Evolutionary conservation across 2,113 vertebrate species (phyloP).

Genomic region (Rynchops niger): DNA sequence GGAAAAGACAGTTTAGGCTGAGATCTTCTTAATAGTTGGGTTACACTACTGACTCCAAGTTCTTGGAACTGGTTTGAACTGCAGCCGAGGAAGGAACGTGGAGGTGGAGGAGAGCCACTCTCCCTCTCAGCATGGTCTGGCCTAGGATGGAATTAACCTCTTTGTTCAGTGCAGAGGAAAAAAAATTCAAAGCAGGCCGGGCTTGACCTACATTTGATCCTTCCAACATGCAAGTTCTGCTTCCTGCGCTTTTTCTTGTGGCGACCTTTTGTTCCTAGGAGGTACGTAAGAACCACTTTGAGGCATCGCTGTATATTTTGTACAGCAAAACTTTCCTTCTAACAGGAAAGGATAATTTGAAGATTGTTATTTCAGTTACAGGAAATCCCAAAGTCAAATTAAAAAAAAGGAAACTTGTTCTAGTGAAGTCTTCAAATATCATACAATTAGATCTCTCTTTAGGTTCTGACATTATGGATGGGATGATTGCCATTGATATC

Average conservation of each 20-base stretch:
- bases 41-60: not conserved
- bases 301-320: not conserved
- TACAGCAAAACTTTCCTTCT: not conserved
- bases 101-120: not conserved
- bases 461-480: constrained; percentile 15
- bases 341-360: not conserved
- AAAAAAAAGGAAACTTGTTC: constrained; percentile 33
- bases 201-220: constrained; percentile 41
- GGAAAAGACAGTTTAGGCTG: not conserved
- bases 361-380: not conserved
- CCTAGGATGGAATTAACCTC: not conserved
- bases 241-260: not conserved
- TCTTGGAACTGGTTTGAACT: not conserved
- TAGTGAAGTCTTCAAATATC: constrained; percentile 27
- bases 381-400: not conserved
- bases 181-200: not conserved
- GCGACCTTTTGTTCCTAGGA: constrained; percentile 37
- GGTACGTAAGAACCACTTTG: not conserved
- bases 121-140: not conserved
- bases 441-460: not conserved
- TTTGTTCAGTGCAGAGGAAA: constrained; percentile 4
- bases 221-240: not conserved
- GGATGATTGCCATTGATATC: constrained; percentile 17
- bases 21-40: accelerated
- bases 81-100: not conserved